Evolutionary conservation across 2,888 invertebrate species (phyloP), one percentile per base, ranked within the genome.

Genomic region (Xiphydria camelus): DNA sequence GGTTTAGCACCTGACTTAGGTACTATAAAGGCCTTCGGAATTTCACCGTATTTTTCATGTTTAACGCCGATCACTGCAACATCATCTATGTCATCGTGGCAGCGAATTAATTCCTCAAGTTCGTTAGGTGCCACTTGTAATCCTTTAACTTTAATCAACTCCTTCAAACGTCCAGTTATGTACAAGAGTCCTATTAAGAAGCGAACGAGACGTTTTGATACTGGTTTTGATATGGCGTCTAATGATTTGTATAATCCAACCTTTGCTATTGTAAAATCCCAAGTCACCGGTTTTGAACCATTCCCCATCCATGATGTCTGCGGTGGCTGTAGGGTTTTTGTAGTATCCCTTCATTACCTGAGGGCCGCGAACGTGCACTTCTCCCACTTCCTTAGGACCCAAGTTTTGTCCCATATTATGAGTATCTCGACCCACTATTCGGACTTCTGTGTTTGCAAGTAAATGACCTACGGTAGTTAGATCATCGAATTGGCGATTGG

Each of bases 111-210:
- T 45, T 80, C 83, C 71, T 94, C 93, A 32, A 94, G 71, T 72
- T 94, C 93, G 1, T 91, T 90, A 9, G 93, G 93, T 5, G 93
- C 83, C 4, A 93, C 91, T 89, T 86, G 62, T 78, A 83, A 2
- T 79, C 84, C 72, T 83, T 80, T 79, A 44, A 88, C 88, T 78
- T 93, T 94, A 47, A 93, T 93, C 23, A 93, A 77, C 67, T 92
- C 91, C 68, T 92, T 92, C 35, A 87, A 69, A 53, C 93, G 81
- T 64, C 90, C 92, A 20, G 85, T 83, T 47, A 93, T 82, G 57
- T 81, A 88, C 51, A 89, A 77, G 39, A 70, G 68, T 1, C 63
- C 64, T 64, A 31, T 19, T 4, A 7, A 29, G 4, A 3, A n/a
- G n/a, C n/a, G n/a, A n/a, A n/a, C n/a, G n/a, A n/a, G n/a, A n/a